phyloP scores from a whole-genome alignment of 2,797 vertebrate species.

The Myoxocephalus aenaeus region DNA sequence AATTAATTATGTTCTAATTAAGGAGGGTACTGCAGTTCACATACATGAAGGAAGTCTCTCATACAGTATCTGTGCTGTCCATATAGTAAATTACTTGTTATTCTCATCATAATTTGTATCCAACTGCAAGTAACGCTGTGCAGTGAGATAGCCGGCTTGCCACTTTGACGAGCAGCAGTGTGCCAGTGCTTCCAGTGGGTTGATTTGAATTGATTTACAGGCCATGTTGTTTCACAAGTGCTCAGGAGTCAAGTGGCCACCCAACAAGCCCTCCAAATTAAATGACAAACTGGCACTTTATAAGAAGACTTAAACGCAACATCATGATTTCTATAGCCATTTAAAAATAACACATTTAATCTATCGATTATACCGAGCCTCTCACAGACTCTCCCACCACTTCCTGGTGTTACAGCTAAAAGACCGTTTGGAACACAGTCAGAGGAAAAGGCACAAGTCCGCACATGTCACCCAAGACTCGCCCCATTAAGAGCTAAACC shows the following conservation, averaged over 20 bases:
- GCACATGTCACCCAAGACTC: constrained; percentile 8
- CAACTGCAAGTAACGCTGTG: constrained; percentile 7
- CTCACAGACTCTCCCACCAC: not conserved
- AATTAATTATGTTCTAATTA: constrained; percentile 73
- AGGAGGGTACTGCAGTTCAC: constrained; percentile 37
- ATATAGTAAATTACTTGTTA: constrained; percentile 39
- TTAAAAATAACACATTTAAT: not conserved
- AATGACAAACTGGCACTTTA: not conserved
- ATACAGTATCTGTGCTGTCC: constrained; percentile 15
- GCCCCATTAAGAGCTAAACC: constrained; percentile 14
- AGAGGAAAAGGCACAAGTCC: not conserved
- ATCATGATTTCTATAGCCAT: not conserved
- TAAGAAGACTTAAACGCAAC: not conserved
- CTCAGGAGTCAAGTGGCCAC: constrained; percentile 3
- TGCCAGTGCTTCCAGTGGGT: constrained; percentile 8
- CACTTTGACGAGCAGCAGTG: constrained; percentile 12
- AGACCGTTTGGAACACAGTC: not conserved
- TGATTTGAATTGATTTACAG: constrained; percentile 21
- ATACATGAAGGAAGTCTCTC: constrained; percentile 31
- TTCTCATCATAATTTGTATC: constrained; percentile 24
- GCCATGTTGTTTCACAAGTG: constrained; percentile 8
- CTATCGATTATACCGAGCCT: not conserved
- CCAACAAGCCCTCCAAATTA: constrained; percentile 8
- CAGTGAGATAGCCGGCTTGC: constrained; percentile 8
- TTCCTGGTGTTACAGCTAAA: not conserved